A percentile compares a stretch with the other conserved stretches of the same genome.
phyloP scores from a whole-genome alignment of 2,797 vertebrate genomes.

The Mormyrops attenuatus region DNA sequence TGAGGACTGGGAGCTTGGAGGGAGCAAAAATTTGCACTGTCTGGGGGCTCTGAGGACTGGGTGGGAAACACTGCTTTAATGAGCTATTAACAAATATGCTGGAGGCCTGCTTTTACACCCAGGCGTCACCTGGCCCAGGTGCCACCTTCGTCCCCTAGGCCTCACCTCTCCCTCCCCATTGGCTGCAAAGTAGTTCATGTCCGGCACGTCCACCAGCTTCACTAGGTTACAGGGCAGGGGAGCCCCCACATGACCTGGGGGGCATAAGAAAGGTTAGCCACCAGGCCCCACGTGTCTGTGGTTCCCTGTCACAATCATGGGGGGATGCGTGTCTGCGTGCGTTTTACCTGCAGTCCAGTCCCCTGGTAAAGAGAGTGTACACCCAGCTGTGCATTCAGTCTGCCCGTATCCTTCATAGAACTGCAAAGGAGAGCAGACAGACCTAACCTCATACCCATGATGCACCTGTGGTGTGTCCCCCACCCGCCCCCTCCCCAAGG shows the following conservation, averaged over 20 bases:
- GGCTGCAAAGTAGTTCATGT: constrained; percentile 89
- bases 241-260: constrained; percentile 83
- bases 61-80: background rate
- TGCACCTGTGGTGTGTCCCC: background rate
- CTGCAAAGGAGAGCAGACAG: constrained; percentile 50
- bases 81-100: background rate
- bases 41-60: background rate
- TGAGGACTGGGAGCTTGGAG: background rate
- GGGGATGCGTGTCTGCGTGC: constrained; percentile 12
- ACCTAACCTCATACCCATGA: background rate
- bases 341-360: constrained; percentile 89
- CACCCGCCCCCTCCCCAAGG: background rate
- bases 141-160: background rate
- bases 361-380: constrained; percentile 79
- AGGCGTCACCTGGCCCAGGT: background rate
- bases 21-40: background rate
- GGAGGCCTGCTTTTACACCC: background rate
- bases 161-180: constrained; percentile 90
- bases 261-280: background rate
- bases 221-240: constrained; percentile 83
- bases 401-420: constrained; percentile 98
- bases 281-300: background rate
- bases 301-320: background rate
- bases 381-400: constrained; percentile 92
- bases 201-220: constrained; percentile 86